These are phyloP conservation scores for Pogonocichla stellata DNA, from an alignment of 2,113 vertebrate genomes.

Conservation along the genomic window DNA sequence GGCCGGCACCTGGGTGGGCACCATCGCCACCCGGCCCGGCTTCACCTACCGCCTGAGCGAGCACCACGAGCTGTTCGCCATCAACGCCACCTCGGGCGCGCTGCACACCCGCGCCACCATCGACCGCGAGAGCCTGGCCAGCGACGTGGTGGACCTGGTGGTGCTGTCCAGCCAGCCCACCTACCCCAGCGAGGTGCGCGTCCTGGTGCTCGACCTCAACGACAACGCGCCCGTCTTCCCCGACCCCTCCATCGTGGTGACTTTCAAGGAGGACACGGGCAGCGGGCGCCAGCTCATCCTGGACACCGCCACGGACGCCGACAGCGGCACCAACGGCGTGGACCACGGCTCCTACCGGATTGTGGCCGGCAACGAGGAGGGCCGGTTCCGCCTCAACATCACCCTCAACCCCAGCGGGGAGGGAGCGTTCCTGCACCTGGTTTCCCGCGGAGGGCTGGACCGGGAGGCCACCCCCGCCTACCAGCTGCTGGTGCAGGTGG, in stretches of 20 bases:
- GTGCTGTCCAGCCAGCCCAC: slow-evolving; percentile 97
- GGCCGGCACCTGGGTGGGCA: slow-evolving; percentile 89
- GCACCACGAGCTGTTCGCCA: slow-evolving; percentile 89
- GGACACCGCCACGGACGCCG: slow-evolving; percentile 93
- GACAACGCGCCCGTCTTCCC: slow-evolving; percentile 96
- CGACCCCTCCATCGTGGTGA: slow-evolving; percentile 90
- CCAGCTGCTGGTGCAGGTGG: slow-evolving; percentile 91
- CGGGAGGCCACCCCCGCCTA: slow-evolving; percentile 87
- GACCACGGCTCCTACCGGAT: slow-evolving; percentile 96
- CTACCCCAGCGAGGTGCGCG: slow-evolving; percentile 95
- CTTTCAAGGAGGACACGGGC: slow-evolving; percentile 95
- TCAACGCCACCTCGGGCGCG: slow-evolving; percentile 88
- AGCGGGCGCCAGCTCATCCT: slow-evolving; percentile 95
- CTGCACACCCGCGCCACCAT: slow-evolving; percentile 89
- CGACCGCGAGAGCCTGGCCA: slow-evolving; percentile 88
- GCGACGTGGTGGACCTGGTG: slow-evolving; percentile 92
- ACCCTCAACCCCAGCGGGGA: slow-evolving; percentile 97
- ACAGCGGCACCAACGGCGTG: slow-evolving; percentile 92
- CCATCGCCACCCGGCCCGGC: slow-evolving; percentile 87
- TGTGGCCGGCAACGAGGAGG: slow-evolving; percentile 88
- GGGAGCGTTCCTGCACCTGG: slow-evolving; percentile 95
- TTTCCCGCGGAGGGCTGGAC: slow-evolving; percentile 91
- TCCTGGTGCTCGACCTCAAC: slow-evolving; percentile 92
- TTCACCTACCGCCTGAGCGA: slow-evolving; percentile 98
- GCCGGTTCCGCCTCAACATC: slow-evolving; percentile 90